Evolutionary conservation across 2,113 vertebrate species (phyloP), one percentile per base, ranked within the genome.

Genomic region (Talpa occidentalis): DNA sequence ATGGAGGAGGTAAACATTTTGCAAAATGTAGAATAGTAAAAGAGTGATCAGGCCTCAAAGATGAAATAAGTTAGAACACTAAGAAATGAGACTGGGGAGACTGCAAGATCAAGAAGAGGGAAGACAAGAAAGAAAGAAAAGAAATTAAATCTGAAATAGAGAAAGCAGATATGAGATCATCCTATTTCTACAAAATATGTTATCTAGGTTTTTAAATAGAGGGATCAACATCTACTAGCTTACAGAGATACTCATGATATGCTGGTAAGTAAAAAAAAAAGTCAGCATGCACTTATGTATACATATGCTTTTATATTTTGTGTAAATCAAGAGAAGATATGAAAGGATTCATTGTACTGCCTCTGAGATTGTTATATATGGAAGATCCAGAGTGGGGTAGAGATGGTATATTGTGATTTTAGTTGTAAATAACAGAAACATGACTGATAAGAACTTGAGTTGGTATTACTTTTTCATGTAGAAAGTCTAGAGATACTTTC

Each of bases 271-370:
- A n/a, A 35, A 12, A 73, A 56, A 47, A 93, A 96, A 80, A 76
- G 15, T 35, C 44, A 80, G 59, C 19, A 66, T 47, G 17, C 78
- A 66, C 37, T 91, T 82, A 24, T 72, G 40, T 74, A 17, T 22
- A 62, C 35, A 28, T 59, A 32, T 72, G 59, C 54, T 83, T 49
- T 67, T 82, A 56, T 86, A 44, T 83, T 79, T 95, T 92, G 16
- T 44, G 22, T 47, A 37, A 96, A 26, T 9, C 56, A 47, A 56
- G 56, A 73, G 37, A 83, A 67, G 7, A 5, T 59, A 32, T 73
- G 17, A 78, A 83, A 73, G 32, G 42, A 56, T 77, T 89, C n/a
- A 47, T 66, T 80, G 0, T 74, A 59, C 30, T 84, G 10, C 42
- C 30, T 87, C 19, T 69, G 52, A 44, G 28, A 11, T 32, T 26